Evolutionary conservation across 2,797 vertebrate genomes (phyloP).

Genomic region (Lepilemur septentrionalis): DNA sequence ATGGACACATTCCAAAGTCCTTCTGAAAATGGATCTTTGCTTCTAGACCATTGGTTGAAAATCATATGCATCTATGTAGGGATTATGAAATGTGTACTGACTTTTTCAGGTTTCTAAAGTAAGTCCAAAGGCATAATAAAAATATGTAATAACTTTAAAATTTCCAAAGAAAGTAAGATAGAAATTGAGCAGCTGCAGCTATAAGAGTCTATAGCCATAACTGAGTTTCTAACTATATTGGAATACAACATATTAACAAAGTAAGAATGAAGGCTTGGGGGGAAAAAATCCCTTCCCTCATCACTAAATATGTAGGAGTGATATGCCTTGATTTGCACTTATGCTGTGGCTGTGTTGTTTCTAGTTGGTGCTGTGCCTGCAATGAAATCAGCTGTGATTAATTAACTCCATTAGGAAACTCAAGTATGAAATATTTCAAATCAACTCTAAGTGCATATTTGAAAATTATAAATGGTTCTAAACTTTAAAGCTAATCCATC

Average conservation of each 20-base stretch:
- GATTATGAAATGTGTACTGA: background rate
- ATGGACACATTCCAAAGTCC: background rate
- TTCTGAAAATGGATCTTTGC: background rate
- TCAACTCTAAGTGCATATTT: slow-evolving; percentile 75
- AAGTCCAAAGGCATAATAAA: background rate
- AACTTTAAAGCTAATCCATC: slow-evolving; percentile 74
- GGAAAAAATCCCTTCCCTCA: background rate
- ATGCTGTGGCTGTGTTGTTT: background rate
- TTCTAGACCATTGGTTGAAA: background rate
- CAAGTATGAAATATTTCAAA: slow-evolving; percentile 79
- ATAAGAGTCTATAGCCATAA: background rate
- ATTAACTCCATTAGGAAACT: slow-evolving; percentile 78
- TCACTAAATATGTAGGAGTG: slow-evolving; percentile 19
- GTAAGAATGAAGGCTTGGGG: background rate
- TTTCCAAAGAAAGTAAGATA: background rate
- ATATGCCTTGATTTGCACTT: background rate
- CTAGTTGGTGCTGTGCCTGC: slow-evolving; percentile 62
- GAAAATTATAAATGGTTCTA: slow-evolving; percentile 76
- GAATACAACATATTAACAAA: background rate
- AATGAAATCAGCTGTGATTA: slow-evolving; percentile 73
- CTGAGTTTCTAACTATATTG: background rate
- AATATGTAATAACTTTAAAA: background rate
- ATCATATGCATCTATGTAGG: background rate
- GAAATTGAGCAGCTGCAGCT: background rate
- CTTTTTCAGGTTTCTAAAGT: background rate